Evolutionary conservation across 2,113 vertebrate species (phyloP).

Genomic region (Anguilla rostrata): DNA sequence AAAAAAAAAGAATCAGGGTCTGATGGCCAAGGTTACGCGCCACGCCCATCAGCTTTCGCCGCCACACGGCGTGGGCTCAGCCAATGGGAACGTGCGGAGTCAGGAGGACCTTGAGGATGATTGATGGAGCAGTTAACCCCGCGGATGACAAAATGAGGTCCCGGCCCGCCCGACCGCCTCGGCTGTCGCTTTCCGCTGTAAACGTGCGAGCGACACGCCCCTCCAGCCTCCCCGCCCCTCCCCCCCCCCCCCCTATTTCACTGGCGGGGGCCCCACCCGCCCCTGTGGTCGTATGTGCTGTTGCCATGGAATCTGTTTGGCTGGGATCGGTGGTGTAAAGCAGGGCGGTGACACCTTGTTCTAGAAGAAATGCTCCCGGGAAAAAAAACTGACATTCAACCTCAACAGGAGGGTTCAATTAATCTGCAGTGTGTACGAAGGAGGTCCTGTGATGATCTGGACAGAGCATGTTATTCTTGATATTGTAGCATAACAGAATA

Average conservation of each 20-base stretch:
- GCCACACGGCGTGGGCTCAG: no score
- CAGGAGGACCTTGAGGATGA: background rate
- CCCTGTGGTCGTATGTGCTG: background rate
- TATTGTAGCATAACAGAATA: background rate
- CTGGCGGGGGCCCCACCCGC: no score
- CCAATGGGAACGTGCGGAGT: background rate
- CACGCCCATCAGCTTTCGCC: background rate
- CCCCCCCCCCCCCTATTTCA: background rate
- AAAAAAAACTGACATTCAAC: background rate
- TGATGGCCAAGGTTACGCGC: background rate
- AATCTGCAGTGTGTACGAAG: no score
- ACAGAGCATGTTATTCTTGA: background rate
- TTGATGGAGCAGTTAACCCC: background rate
- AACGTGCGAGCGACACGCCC: conserved; percentile 23
- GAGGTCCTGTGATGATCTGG: background rate
- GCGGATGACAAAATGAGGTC: background rate
- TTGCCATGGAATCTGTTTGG: background rate
- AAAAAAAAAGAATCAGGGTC: no score
- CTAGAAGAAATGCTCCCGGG: no score
- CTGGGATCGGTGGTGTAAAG: no score
- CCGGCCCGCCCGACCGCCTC: background rate
- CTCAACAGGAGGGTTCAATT: no score
- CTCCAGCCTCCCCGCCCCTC: background rate
- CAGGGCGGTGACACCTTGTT: no score
- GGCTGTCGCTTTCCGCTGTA: conserved; percentile 9